Conservation (phyloP, 92 coral and sea anemone genomes). For the Epizoanthus scotinus region DNA sequence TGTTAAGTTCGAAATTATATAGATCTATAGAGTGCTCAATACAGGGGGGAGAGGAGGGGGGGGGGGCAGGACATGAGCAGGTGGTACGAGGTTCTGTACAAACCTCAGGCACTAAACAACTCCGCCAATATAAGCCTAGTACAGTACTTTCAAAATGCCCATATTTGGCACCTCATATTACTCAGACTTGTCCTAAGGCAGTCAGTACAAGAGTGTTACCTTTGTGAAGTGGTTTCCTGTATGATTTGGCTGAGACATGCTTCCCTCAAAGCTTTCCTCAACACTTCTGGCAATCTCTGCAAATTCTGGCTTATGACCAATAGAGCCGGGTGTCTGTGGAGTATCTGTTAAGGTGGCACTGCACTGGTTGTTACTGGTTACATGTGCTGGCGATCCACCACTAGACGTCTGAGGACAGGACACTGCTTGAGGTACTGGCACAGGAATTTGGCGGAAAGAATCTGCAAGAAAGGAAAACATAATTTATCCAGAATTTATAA, state of each 20-base stretch:
- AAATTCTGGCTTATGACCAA: constrained; percentile 45
- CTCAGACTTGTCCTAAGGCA: no score
- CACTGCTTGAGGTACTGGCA: constrained; percentile 42
- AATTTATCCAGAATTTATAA: no score
- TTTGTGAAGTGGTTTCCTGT: background rate
- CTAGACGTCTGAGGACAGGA: constrained; percentile 13
- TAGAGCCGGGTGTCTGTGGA: constrained; percentile 26
- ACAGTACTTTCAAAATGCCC: no score
- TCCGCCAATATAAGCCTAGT: no score
- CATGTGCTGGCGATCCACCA: background rate
- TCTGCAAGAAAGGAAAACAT: background rate
- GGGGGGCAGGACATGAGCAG: no score
- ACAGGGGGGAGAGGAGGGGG: no score
- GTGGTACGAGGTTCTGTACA: no score
- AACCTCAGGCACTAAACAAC: no score
- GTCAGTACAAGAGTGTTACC: background rate
- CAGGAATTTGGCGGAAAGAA: constrained; percentile 13
- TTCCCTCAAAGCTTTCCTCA: constrained; percentile 53
- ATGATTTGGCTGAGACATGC: background rate
- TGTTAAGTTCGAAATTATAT: no score
- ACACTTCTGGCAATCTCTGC: constrained; percentile 67
- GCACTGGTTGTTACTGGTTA: background rate
- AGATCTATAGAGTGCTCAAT: no score
- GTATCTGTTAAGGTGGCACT: constrained; percentile 12
- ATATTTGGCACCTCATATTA: no score